Evolutionary conservation across 2,797 vertebrate genomes (phyloP).

Genomic region (Megaceryle alcyon): DNA sequence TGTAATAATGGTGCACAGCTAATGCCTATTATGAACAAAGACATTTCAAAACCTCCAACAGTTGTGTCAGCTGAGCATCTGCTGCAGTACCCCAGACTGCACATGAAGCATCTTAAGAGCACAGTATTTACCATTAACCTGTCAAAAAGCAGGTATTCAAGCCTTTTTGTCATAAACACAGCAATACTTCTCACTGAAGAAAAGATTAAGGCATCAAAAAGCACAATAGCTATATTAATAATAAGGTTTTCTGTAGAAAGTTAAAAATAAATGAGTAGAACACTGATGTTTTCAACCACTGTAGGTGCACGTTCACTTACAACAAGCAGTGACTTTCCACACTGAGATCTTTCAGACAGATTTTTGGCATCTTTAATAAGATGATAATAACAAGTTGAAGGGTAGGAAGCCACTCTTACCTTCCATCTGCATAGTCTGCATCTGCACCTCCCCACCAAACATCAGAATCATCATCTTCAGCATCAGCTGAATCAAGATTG

Average conservation of each 20-base stretch:
- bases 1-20: background rate
- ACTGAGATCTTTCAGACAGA: background rate
- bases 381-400: background rate
- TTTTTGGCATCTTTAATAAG: background rate
- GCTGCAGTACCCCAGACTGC: background rate
- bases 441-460: slow-evolving; percentile 98
- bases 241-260: background rate
- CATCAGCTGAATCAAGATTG: slow-evolving; percentile 85
- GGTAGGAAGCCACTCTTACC: slow-evolving; percentile 76
- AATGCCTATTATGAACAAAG: background rate
- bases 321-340: background rate
- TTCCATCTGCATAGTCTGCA: slow-evolving; percentile 89
- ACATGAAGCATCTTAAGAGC: background rate
- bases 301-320: background rate
- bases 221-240: background rate
- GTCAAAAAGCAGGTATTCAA: background rate
- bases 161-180: background rate
- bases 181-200: background rate
- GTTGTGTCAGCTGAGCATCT: background rate
- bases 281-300: background rate
- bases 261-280: background rate
- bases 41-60: background rate
- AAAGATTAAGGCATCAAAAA: background rate
- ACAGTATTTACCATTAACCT: background rate
- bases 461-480: slow-evolving; percentile 91